Percentiles rank a stretch among this genome's conserved stretches.
Conservation (phyloP, 2,888 invertebrate species). For the Zeuzera pyrina region DNA sequence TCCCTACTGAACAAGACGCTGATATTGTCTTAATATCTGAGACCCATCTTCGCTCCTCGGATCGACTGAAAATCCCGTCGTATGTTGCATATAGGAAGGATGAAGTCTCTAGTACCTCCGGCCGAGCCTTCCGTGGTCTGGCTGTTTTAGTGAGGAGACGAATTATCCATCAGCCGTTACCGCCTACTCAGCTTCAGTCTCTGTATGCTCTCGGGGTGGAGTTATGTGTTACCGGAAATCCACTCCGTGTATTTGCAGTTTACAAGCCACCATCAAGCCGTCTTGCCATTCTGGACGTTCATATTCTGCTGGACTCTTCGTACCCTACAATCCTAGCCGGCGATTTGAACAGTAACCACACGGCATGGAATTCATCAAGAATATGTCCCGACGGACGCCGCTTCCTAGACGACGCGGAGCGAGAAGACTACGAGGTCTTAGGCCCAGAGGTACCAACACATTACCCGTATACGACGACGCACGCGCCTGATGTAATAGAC, state of each 20-base stretch:
- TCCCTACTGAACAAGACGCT: no score
- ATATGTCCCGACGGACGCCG: not conserved
- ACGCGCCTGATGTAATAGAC: not conserved
- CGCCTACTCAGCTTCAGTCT: not conserved
- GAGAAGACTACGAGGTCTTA: not conserved
- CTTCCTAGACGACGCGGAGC: not conserved
- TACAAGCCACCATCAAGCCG: not conserved
- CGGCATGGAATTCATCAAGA: not conserved
- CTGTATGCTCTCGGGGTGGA: not conserved
- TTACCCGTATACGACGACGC: not conserved
- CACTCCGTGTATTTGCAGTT: not conserved
- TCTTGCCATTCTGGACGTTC: not conserved
- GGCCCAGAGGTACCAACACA: not conserved
- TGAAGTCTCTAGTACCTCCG: not conserved
- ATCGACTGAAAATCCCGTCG: not conserved
- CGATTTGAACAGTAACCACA: not conserved
- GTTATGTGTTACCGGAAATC: not conserved
- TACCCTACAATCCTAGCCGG: not conserved
- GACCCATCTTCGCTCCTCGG: not conserved
- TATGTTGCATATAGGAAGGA: not conserved
- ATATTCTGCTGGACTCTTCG: not conserved
- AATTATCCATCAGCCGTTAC: not conserved
- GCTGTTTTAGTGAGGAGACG: not conserved
- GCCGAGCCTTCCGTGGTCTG: not conserved
- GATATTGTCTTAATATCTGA: not conserved